A percentile compares a stretch with the other conserved stretches of the same genome.
phyloP scores from a whole-genome alignment of 2,797 vertebrate species.

The Labroides dimidiatus region DNA sequence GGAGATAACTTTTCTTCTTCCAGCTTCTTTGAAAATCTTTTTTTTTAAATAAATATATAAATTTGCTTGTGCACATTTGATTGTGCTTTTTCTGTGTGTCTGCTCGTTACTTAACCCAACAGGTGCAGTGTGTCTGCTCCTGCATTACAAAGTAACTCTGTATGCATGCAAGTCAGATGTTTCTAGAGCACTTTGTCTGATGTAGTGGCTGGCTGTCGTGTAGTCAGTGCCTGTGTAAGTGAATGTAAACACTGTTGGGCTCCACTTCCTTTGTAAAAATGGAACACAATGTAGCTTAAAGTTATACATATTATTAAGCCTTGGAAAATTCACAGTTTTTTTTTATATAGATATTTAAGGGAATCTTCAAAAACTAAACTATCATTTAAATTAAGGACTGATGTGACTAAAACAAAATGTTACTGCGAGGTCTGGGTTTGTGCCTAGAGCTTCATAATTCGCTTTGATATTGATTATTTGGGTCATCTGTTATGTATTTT shows the following conservation, averaged over 20 bases:
- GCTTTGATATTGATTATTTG: no score
- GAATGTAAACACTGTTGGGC: conserved; percentile 15
- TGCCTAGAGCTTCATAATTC: no score
- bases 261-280: no score
- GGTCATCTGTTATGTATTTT: no score
- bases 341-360: no score
- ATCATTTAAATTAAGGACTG: no score
- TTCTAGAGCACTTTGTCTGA: conserved; percentile 16
- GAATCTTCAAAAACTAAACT: no score
- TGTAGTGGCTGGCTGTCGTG: conserved; percentile 24
- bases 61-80: background rate
- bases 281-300: no score
- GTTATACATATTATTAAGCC: no score
- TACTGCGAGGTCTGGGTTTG: no score
- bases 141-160: conserved; percentile 17
- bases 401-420: no score
- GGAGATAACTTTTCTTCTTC: background rate
- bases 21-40: background rate
- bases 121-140: conserved; percentile 16
- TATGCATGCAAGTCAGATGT: conserved; percentile 20
- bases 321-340: no score
- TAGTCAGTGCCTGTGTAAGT: conserved; percentile 19
- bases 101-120: conserved; percentile 18
- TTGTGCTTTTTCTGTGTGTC: background rate
- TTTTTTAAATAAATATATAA: background rate